phyloP scores from a whole-genome alignment of 2,113 vertebrate species.

The Pluvialis apricaria region DNA sequence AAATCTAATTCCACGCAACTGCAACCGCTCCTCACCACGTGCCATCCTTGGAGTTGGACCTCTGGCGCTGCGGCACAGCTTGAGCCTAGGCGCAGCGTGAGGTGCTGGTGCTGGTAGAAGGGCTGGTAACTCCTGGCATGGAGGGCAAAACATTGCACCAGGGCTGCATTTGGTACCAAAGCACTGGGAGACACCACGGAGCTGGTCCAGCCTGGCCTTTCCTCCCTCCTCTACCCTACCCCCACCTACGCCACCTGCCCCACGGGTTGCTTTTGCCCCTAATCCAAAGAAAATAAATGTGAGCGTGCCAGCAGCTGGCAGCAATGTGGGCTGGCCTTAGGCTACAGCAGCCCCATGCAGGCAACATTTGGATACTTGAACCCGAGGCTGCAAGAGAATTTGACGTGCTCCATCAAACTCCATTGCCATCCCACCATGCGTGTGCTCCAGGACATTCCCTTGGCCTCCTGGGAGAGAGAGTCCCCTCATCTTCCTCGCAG shows the following conservation, averaged over 20 bases:
- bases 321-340: neutral
- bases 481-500: neutral
- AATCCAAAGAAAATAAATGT: neutral
- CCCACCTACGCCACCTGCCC: neutral
- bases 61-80: neutral
- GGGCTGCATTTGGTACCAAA: neutral
- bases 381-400: neutral
- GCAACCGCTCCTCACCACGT: neutral
- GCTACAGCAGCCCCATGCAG: neutral
- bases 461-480: neutral
- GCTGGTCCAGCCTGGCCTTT: neutral
- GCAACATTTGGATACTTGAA: neutral
- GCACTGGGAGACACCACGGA: neutral
- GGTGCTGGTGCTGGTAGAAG: neutral
- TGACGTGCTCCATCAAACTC: neutral
- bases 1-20: neutral
- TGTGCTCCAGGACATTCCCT: neutral
- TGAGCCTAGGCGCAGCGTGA: neutral
- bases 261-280: neutral
- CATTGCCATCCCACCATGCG: neutral
- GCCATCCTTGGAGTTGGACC: fast-evolving
- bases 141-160: fast-evolving
- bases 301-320: neutral
- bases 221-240: neutral
- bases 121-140: neutral